These are phyloP conservation scores for Cygnus buccinator DNA, from an alignment of 2,113 vertebrate genomes.

Conservation along the genomic window DNA sequence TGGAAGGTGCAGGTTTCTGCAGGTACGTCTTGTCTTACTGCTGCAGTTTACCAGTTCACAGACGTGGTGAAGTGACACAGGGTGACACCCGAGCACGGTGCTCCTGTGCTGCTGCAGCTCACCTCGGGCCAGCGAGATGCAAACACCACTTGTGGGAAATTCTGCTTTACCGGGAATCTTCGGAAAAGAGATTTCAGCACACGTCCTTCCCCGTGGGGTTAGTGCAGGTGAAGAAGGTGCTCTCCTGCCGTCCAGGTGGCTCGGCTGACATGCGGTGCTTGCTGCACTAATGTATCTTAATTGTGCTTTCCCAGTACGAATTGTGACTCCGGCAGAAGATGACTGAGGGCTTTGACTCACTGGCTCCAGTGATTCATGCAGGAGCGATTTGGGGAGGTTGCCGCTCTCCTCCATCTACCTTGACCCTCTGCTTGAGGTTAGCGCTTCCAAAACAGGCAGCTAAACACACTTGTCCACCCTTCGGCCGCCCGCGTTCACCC, in stretches of 20 bases:
- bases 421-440: not conserved
- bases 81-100: accelerated
- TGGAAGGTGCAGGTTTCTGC: not conserved
- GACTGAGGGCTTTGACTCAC: not conserved
- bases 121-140: too few relatives aligned
- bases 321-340: not conserved
- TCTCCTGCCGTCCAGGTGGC: not conserved
- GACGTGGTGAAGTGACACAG: accelerated
- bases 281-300: not conserved
- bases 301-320: constrained; percentile 2
- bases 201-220: accelerated
- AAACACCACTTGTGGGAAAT: accelerated
- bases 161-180: not conserved
- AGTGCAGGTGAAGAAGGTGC: not conserved
- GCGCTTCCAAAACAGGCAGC: not conserved
- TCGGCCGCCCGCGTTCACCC: not conserved
- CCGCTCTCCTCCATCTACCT: not conserved
- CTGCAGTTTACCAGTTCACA: not conserved
- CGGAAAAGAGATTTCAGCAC: not conserved
- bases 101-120: not conserved
- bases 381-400: not conserved
- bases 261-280: not conserved
- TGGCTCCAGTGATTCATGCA: constrained; percentile 5
- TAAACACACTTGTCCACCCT: not conserved
- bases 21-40: not conserved